Percentiles rank a stretch among this genome's conserved stretches.
phyloP scores from a whole-genome alignment of 2,797 vertebrate genomes.

The Coregonus suidteri region DNA sequence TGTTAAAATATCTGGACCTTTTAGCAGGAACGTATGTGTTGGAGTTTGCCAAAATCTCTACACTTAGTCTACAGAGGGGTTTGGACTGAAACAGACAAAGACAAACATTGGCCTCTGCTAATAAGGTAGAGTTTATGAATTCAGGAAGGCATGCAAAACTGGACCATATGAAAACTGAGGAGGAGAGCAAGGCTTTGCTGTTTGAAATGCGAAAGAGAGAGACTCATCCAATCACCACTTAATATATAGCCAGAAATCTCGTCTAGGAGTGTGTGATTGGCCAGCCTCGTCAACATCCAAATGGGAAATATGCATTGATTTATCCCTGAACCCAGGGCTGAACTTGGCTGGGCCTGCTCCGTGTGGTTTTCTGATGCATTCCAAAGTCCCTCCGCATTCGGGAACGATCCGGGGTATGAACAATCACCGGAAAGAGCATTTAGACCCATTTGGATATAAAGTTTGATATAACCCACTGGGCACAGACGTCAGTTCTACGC shows the following conservation, averaged over 20 bases:
- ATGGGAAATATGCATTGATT: conserved; percentile 76
- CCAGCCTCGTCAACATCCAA: conserved; percentile 63
- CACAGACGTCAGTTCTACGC: no score
- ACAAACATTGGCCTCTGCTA: conserved; percentile 69
- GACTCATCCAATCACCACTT: conserved; percentile 57
- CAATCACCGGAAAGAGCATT: conserved; percentile 79
- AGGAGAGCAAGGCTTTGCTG: conserved; percentile 52
- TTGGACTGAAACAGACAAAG: conserved; percentile 62
- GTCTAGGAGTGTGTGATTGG: conserved; percentile 60
- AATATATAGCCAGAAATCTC: conserved; percentile 55
- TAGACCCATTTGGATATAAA: conserved; percentile 73
- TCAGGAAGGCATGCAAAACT: conserved; percentile 40
- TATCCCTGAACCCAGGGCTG: conserved; percentile 75
- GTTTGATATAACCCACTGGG: conserved; percentile 53
- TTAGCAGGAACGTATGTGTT: conserved; percentile 70
- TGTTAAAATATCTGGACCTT: conserved; percentile 68
- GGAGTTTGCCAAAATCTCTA: conserved; percentile 55
- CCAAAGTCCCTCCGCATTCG: conserved; percentile 61
- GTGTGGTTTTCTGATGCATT: conserved; percentile 74
- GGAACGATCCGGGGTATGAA: conserved; percentile 65
- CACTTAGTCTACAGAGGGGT: conserved; percentile 32
- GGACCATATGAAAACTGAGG: conserved; percentile 53
- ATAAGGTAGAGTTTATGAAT: conserved; percentile 65
- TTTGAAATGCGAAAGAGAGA: conserved; percentile 58
- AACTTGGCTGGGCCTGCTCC: conserved; percentile 70